phyloP scores from a whole-genome alignment of 2,113 vertebrate genomes.

The Chauna torquata region DNA sequence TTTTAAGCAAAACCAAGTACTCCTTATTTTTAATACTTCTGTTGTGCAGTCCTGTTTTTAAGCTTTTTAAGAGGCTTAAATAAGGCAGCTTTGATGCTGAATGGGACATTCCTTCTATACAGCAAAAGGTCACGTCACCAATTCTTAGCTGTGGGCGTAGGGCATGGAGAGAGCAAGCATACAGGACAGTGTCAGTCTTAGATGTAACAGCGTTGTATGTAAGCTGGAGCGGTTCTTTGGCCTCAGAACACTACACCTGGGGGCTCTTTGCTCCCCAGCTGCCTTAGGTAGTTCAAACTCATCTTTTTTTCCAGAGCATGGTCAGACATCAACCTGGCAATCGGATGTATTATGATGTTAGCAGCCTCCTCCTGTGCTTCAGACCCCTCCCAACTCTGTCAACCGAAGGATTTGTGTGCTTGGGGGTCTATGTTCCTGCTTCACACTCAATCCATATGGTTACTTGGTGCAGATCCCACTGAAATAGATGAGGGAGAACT shows the following conservation, averaged over 20 bases:
- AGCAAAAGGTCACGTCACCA: neutral
- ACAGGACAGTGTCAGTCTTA: neutral
- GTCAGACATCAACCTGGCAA: neutral
- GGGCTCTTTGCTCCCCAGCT: neutral
- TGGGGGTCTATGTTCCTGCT: neutral
- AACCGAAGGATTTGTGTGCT: neutral
- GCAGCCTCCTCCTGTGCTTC: neutral
- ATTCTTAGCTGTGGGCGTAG: neutral
- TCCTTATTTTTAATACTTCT: neutral
- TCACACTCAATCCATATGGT: neutral
- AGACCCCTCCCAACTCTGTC: neutral
- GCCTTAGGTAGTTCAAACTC: neutral
- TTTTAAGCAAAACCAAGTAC: neutral
- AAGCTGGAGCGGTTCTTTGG: neutral
- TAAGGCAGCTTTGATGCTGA: neutral
- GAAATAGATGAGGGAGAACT: neutral
- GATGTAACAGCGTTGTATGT: neutral
- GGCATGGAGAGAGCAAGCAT: neutral
- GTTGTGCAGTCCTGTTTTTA: neutral
- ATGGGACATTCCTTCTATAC: neutral
- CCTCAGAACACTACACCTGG: too few relatives aligned
- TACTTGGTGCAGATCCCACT: neutral
- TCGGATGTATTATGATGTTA: neutral
- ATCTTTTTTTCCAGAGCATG: neutral
- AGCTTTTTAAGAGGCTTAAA: neutral